Conservation (phyloP, 2,797 vertebrate genomes). For the Sebastiscus albofasciatus region DNA sequence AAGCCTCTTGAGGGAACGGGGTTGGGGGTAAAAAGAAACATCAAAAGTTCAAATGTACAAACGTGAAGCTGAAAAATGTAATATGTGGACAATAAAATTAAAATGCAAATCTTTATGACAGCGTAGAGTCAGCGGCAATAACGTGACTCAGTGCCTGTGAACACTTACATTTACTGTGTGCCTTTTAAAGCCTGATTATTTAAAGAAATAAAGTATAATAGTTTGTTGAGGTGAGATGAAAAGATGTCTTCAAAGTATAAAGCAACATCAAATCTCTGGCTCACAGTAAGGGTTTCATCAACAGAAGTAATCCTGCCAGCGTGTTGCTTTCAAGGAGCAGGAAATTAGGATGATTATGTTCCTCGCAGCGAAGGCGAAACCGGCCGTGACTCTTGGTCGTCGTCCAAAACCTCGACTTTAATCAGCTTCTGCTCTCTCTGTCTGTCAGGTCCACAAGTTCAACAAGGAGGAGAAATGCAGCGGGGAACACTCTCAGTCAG, state of each 20-base stretch:
- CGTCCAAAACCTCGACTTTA: background rate
- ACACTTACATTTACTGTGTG: too few species aligned
- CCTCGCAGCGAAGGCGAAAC: background rate
- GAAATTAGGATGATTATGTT: constrained; percentile 13
- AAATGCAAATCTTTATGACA: too few species aligned
- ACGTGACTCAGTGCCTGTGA: too few species aligned
- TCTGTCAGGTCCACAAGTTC: constrained; percentile 85
- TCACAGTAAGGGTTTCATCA: background rate
- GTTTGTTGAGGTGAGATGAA: too few species aligned
- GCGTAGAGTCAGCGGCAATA: too few species aligned
- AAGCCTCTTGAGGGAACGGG: too few species aligned
- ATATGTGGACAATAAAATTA: too few species aligned
- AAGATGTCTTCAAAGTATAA: too few species aligned
- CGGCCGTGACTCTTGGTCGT: background rate
- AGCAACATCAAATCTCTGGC: background rate
- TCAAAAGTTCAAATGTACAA: too few species aligned
- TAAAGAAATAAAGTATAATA: too few species aligned
- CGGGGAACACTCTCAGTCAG: constrained; percentile 89
- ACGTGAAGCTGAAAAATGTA: too few species aligned
- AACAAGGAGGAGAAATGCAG: constrained; percentile 85
- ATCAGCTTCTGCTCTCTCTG: constrained; percentile 18
- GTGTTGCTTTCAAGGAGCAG: constrained; percentile 21
- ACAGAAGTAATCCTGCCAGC: background rate
- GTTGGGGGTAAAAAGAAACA: too few species aligned
- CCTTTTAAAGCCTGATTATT: background rate